Evolutionary conservation across 2,888 invertebrate genomes (phyloP).

Genomic region (Drosophila neotestacea): DNA sequence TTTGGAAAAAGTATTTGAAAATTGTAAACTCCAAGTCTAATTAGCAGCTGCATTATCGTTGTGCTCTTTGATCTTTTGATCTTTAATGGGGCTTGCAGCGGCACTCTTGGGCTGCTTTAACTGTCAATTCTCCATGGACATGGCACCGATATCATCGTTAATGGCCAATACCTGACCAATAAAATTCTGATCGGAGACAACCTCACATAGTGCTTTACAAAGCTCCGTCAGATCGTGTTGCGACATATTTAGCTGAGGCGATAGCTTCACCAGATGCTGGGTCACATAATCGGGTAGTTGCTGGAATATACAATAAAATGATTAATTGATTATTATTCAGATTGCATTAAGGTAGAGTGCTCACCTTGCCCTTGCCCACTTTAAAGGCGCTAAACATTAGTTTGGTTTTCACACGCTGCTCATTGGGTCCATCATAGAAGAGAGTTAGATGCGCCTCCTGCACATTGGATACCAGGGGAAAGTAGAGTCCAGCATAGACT

Average conservation of each 20-base stretch:
- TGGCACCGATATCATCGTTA: conserved; percentile 92
- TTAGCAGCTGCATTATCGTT: conserved; percentile 61
- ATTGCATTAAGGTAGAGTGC: neutral
- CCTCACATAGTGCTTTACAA: conserved; percentile 88
- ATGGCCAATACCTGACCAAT: conserved; percentile 91
- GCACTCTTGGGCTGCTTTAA: conserved; percentile 81
- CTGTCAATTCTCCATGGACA: conserved; percentile 90
- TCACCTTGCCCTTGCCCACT: conserved; percentile 87
- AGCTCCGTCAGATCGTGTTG: conserved; percentile 88
- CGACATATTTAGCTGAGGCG: conserved; percentile 90
- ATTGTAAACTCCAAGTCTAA: conserved; percentile 51
- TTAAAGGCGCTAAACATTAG: conserved; percentile 90
- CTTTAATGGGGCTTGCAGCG: conserved; percentile 41
- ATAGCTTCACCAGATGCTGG: conserved; percentile 89
- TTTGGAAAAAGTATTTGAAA: conserved; percentile 37
- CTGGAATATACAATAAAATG: neutral
- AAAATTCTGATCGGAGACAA: conserved; percentile 90
- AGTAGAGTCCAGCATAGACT: conserved; percentile 93
- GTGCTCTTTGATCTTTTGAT: conserved; percentile 17
- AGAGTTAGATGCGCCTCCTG: conserved; percentile 90
- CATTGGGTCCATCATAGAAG: conserved; percentile 89
- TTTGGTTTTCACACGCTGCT: conserved; percentile 90
- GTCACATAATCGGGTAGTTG: conserved; percentile 88
- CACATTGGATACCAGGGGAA: conserved; percentile 89
- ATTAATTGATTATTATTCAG: neutral